phyloP scores from a whole-genome alignment of 2,113 vertebrate species.

The Podilymbus podiceps region DNA sequence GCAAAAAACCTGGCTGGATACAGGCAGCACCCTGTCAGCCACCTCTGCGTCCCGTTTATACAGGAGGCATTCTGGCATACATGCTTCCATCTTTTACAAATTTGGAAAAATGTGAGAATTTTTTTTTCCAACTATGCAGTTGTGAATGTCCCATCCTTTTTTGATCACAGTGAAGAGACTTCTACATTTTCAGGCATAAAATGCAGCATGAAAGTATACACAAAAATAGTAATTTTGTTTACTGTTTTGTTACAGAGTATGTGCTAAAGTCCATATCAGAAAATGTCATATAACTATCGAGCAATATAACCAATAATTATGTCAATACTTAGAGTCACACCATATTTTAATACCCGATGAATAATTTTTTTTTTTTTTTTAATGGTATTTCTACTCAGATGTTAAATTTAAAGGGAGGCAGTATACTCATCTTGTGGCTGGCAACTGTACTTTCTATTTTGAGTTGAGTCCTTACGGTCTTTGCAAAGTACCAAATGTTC shows the following conservation, averaged over 20 bases:
- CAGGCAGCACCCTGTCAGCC: background rate
- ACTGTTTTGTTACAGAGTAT: background rate
- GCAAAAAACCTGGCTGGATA: background rate
- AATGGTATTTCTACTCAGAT: background rate
- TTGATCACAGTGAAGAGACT: background rate
- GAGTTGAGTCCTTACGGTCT: background rate
- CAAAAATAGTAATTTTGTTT: background rate
- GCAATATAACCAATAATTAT: background rate
- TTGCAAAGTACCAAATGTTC: constrained; percentile 35
- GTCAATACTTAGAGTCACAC: background rate
- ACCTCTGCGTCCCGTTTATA: background rate
- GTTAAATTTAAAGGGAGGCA: background rate
- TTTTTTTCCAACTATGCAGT: background rate
- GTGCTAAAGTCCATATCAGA: background rate
- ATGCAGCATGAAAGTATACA: background rate
- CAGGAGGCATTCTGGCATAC: background rate
- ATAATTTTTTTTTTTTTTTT: background rate
- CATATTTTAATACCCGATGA: background rate
- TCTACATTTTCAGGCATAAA: background rate
- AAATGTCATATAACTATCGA: background rate
- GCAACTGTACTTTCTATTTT: constrained; percentile 14
- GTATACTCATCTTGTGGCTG: background rate
- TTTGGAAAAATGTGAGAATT: background rate
- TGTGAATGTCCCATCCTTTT: background rate
- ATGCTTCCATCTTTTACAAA: background rate